A percentile compares a stretch with the other conserved stretches of the same genome.
Conservation (phyloP, 1,140 invertebrate species). For the Drosophila athabasca region DNA sequence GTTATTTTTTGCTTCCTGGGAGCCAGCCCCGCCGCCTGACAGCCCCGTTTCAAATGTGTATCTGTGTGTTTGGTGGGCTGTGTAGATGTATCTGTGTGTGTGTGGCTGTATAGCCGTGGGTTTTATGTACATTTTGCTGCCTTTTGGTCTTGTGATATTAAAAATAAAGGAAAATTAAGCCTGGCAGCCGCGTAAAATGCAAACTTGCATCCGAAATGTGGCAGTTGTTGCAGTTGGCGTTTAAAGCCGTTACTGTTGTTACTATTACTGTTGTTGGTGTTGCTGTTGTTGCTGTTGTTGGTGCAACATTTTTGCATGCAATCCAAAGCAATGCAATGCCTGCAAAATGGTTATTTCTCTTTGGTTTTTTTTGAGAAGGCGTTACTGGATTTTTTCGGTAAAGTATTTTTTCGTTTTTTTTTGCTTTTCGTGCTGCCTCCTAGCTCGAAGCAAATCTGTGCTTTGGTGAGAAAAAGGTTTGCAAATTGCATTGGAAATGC, state of each 20-base stretch:
- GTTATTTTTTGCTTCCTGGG: conserved; percentile 68
- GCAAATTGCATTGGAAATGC: conserved; percentile 62
- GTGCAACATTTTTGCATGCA: conserved; percentile 76
- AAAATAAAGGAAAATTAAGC: conserved; percentile 79
- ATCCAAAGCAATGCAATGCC: conserved; percentile 56
- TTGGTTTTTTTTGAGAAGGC: conserved; percentile 61
- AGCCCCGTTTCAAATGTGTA: conserved; percentile 29
- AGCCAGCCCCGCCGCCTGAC: conserved; percentile 60
- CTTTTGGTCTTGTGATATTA: conserved; percentile 63
- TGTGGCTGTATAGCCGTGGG: conserved; percentile 68
- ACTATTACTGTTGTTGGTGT: conserved; percentile 30
- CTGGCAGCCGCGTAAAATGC: conserved; percentile 80
- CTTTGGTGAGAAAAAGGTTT: conserved; percentile 58
- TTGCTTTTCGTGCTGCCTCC: conserved; percentile 33
- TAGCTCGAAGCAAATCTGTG: conserved; percentile 58
- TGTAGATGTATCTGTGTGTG: conserved; percentile 18
- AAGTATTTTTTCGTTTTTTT: conserved; percentile 20
- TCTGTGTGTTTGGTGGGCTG: conserved; percentile 22
- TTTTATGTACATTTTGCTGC: conserved; percentile 63
- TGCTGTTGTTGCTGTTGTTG: conserved; percentile 18
- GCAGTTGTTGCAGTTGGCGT: conserved; percentile 63
- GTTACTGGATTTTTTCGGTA: conserved; percentile 69
- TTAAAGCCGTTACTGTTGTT: conserved; percentile 45
- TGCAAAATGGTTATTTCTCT: conserved; percentile 58
- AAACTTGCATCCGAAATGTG: conserved; percentile 78